Conservation (phyloP, 2,113 vertebrate species). For the Aegypius monachus region DNA sequence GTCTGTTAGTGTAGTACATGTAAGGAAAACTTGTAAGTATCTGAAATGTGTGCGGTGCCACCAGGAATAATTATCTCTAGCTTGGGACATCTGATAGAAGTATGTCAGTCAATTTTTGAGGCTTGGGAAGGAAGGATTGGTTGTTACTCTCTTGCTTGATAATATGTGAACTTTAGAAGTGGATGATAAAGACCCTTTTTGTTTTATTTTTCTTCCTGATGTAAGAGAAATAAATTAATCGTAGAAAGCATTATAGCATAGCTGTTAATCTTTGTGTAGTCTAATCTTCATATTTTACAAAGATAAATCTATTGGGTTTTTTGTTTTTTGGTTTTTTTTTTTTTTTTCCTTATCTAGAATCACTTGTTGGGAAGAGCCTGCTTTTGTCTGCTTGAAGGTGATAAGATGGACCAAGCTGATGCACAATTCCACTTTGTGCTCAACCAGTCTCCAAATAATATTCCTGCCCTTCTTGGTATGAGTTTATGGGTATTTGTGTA, state of each 20-base stretch:
- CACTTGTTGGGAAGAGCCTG: slow-evolving; percentile 97
- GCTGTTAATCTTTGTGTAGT: background rate
- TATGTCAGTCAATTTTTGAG: background rate
- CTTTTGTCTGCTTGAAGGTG: slow-evolving; percentile 97
- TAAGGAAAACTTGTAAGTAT: background rate
- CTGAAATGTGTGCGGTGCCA: background rate
- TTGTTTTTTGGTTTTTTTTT: background rate
- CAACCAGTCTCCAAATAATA: slow-evolving; percentile 98
- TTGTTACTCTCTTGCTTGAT: background rate
- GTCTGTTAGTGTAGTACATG: background rate
- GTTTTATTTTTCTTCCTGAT: background rate
- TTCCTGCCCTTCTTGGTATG: slow-evolving; percentile 93
- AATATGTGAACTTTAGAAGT: background rate
- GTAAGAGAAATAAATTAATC: background rate
- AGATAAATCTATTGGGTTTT: background rate
- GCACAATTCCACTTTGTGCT: slow-evolving; percentile 99
- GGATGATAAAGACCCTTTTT: background rate
- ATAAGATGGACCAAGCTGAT: slow-evolving; percentile 99
- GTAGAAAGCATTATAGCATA: background rate
- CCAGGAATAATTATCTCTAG: background rate
- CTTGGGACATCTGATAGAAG: background rate
- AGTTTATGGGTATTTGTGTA: background rate
- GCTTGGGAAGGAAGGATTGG: background rate
- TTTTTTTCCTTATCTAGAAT: slow-evolving; percentile 79
- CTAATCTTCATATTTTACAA: background rate